phyloP scores from a whole-genome alignment of 1,140 invertebrate species.

The Lepidurus arcticus region DNA sequence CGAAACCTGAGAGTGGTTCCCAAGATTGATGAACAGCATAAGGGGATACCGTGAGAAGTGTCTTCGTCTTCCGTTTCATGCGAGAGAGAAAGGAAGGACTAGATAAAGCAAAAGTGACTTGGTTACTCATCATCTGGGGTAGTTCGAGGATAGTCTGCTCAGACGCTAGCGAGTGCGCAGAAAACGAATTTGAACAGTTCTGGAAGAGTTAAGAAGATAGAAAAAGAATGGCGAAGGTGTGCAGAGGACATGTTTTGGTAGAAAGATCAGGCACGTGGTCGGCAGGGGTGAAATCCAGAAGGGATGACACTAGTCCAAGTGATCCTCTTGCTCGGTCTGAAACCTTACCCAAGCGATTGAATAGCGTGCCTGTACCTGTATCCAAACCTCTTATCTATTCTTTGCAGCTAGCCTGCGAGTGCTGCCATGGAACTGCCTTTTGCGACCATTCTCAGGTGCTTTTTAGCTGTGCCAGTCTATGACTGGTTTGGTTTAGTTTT shows the following conservation, averaged over 20 bases:
- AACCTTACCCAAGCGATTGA: constrained; percentile 3
- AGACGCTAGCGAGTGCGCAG: background rate
- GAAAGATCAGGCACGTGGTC: constrained; percentile 13
- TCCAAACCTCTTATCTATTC: background rate
- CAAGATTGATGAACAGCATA: background rate
- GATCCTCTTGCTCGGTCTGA: background rate
- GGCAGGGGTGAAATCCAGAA: background rate
- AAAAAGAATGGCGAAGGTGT: background rate
- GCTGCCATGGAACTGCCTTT: constrained; percentile 10
- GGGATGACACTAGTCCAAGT: background rate
- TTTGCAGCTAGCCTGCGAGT: background rate
- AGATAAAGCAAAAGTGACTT: background rate
- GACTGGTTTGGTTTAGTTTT: too few relatives aligned
- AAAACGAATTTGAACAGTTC: background rate
- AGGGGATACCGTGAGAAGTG: constrained; percentile 10
- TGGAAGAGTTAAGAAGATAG: background rate
- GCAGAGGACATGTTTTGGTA: background rate
- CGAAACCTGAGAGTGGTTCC: constrained; percentile 13
- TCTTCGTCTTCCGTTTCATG: background rate
- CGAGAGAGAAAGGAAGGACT: background rate
- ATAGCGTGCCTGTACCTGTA: background rate
- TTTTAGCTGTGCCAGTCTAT: too few relatives aligned
- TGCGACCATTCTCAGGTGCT: constrained; percentile 17
- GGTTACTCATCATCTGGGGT: background rate
- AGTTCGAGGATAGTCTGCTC: background rate